A percentile compares a stretch with the other conserved stretches of the same genome.
Conservation (phyloP, 2,888 invertebrate genomes). For the Lycia hirtaria region DNA sequence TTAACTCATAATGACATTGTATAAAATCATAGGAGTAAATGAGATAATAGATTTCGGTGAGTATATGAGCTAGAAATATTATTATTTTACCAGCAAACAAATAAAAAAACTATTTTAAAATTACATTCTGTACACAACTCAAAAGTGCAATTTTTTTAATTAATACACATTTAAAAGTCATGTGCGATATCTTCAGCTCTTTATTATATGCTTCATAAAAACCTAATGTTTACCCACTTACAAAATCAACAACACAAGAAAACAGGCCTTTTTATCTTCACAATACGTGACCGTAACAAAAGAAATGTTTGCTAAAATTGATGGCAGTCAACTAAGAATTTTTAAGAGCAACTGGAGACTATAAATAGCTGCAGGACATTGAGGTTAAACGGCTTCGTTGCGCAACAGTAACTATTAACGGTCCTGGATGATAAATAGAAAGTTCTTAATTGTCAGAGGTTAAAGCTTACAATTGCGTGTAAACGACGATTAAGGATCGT, state of each 20-base stretch:
- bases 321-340: slow-evolving; percentile 50
- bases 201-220: slow-evolving; percentile 15
- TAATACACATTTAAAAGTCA: no score
- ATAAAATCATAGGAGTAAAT: no score
- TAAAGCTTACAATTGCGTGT: slow-evolving; percentile 36
- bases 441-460: slow-evolving; percentile 31
- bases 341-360: slow-evolving; percentile 51
- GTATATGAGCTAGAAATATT: no score
- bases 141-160: no score
- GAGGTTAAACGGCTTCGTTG: slow-evolving; percentile 65
- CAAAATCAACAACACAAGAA: slow-evolving; percentile 38
- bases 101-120: no score
- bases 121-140: no score
- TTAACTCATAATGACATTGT: no score
- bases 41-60: no score
- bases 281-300: slow-evolving; percentile 43
- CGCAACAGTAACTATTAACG: slow-evolving; percentile 53
- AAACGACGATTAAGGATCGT: slow-evolving; percentile 30
- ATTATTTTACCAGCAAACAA: no score
- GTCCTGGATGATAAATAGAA: slow-evolving; percentile 32
- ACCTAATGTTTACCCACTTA: slow-evolving; percentile 42
- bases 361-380: slow-evolving; percentile 70
- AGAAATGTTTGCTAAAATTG: slow-evolving; percentile 30
- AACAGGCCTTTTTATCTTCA: slow-evolving; percentile 31
- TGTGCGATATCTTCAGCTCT: no score